These are phyloP conservation scores for Apodemia mormo DNA, from an alignment of 2,888 invertebrate species.

Conservation along the genomic window DNA sequence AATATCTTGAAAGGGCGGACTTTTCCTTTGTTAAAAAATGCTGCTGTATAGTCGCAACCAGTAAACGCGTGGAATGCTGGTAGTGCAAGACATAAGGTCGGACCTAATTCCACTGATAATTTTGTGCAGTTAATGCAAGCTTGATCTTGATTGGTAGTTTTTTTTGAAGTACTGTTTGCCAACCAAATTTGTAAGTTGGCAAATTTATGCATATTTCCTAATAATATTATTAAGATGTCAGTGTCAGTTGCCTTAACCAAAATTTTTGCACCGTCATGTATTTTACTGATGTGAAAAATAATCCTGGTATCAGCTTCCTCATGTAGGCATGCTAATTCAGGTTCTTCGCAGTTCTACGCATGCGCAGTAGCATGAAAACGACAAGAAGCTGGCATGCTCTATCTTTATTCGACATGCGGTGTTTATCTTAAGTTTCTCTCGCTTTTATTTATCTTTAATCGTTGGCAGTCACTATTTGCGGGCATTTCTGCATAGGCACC, in stretches of 20 bases:
- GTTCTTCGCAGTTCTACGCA: too few relatives aligned
- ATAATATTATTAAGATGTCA: constrained; percentile 27
- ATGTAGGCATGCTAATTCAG: constrained; percentile 26
- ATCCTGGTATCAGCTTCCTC: constrained; percentile 29
- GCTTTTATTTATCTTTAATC: too few relatives aligned
- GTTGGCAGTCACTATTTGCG: too few relatives aligned
- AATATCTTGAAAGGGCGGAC: constrained; percentile 15
- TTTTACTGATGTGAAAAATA: constrained; percentile 25
- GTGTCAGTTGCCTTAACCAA: constrained; percentile 26
- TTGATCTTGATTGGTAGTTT: constrained; percentile 19
- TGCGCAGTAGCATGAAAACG: too few relatives aligned
- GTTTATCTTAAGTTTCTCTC: too few relatives aligned
- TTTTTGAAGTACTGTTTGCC: constrained; percentile 15
- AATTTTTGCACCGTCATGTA: constrained; percentile 20
- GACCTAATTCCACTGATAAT: constrained; percentile 35
- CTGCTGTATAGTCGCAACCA: constrained; percentile 23
- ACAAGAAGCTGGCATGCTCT: too few relatives aligned
- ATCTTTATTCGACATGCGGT: too few relatives aligned
- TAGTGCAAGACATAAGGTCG: constrained; percentile 37
- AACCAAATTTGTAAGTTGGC: not conserved
- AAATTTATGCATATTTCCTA: constrained; percentile 25
- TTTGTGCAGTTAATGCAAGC: constrained; percentile 17
- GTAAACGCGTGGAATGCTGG: constrained; percentile 44
- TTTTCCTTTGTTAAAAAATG: constrained; percentile 24
- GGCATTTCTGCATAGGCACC: too few relatives aligned